These are phyloP conservation scores for Lethenteron reissneri DNA, from an alignment of 2,113 vertebrate genomes.

Conservation along the genomic window DNA sequence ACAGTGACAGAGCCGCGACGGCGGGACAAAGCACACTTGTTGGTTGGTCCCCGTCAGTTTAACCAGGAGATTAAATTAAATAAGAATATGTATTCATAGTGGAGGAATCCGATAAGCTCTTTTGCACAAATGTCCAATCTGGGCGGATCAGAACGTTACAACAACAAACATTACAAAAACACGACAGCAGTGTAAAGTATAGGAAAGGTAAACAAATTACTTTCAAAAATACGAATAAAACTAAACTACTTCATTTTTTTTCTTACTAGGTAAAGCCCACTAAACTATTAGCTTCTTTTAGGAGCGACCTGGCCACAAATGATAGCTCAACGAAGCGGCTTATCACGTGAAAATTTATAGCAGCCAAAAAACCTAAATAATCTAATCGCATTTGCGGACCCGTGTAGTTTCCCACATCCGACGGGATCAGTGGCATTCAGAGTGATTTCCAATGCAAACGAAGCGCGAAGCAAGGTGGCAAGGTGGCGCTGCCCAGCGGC, in stretches of 20 bases:
- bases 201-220: no score
- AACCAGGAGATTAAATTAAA: background rate
- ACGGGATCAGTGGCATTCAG: conserved; percentile 7
- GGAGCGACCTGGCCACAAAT: no score
- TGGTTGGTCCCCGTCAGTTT: background rate
- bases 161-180: conserved; percentile 9
- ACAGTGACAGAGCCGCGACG: conserved; percentile 11
- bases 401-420: background rate
- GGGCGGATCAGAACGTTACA: conserved; percentile 12
- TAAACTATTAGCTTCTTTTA: no score
- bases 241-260: no score
- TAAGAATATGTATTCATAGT: background rate
- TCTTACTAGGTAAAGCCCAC: no score
- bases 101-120: background rate
- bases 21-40: background rate
- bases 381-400: conserved; percentile 9
- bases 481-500: no score
- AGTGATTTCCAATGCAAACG: conserved; percentile 10
- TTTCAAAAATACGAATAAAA: no score
- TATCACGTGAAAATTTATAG: conserved; percentile 19
- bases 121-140: no score
- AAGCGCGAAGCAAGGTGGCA: no score
- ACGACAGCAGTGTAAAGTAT: no score
- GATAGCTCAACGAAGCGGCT: conserved; percentile 17
- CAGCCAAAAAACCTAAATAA: conserved; percentile 10